Evolutionary conservation across 2,888 invertebrate genomes (phyloP).

Genomic region (Phragmatobia fuliginosa): DNA sequence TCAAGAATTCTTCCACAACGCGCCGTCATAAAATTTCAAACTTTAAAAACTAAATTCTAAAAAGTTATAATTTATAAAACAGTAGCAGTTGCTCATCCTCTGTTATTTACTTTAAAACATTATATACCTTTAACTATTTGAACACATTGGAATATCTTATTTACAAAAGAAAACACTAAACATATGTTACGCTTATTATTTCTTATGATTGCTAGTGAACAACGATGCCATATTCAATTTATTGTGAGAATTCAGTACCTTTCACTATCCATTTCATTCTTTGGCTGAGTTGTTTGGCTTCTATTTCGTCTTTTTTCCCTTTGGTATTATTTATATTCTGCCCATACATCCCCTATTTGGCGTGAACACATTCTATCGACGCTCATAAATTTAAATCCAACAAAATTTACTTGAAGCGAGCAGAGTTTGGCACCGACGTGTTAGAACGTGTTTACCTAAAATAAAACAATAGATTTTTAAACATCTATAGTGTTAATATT

Average conservation of each 20-base stretch:
- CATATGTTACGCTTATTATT: neutral
- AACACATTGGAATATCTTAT: neutral
- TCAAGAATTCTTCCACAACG: too few species aligned
- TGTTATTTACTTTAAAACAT: too few species aligned
- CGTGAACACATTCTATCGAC: slow-evolving; percentile 18
- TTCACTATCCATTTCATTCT: neutral
- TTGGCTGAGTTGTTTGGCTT: neutral
- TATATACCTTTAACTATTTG: neutral
- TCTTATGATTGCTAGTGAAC: neutral
- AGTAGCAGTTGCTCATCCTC: too few species aligned
- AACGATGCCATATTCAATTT: neutral
- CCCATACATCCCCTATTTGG: slow-evolving; percentile 13
- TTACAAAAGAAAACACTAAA: neutral
- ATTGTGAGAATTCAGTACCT: neutral
- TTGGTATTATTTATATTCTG: slow-evolving; percentile 12
- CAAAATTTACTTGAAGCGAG: slow-evolving; percentile 26
- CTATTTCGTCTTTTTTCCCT: neutral
- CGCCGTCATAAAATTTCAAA: too few species aligned
- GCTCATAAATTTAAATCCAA: slow-evolving; percentile 27
- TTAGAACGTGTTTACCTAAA: neutral
- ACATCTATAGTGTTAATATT: neutral
- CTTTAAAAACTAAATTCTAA: too few species aligned
- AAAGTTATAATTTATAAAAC: too few species aligned
- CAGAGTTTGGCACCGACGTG: slow-evolving; percentile 1
- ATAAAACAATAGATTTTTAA: neutral